Percentiles rank a stretch among this genome's conserved stretches.
These are phyloP conservation scores for Megaceryle torquata DNA, from an alignment of 2,113 vertebrate genomes.

Conservation along the genomic window DNA sequence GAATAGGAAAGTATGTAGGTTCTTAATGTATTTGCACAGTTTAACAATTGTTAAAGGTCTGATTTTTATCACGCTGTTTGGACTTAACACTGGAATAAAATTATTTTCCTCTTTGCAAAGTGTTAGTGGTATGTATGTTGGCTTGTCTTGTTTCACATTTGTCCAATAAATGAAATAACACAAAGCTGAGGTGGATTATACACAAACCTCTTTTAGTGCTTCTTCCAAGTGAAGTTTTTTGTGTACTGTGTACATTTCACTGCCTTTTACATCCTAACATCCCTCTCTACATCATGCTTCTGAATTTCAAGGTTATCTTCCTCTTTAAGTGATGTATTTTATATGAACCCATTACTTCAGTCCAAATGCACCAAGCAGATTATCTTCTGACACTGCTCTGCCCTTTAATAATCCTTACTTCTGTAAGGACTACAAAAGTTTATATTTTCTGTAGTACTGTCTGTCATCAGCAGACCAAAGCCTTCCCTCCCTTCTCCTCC, in stretches of 20 bases:
- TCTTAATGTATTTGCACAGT: not conserved
- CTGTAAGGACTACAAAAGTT: not conserved
- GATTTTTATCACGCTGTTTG: not conserved
- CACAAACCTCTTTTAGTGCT: not conserved
- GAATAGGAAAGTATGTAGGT: not conserved
- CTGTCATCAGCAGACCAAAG: not conserved
- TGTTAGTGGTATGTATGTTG: not conserved
- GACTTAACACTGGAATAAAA: slow-evolving; percentile 36
- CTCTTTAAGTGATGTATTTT: not conserved
- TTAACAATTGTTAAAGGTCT: not conserved
- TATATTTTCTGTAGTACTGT: not conserved
- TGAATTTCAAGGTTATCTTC: not conserved
- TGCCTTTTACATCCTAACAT: not conserved
- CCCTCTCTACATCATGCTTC: fast-evolving
- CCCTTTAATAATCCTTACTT: not conserved
- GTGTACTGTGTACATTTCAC: not conserved
- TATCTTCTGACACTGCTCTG: not conserved
- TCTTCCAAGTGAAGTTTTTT: not conserved
- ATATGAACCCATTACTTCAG: not conserved
- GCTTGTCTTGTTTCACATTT: not conserved
- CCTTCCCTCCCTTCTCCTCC: not conserved
- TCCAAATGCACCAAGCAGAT: not conserved
- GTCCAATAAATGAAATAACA: not conserved
- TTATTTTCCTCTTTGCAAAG: not conserved
- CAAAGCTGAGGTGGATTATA: not conserved